Evolutionary conservation across 2,888 invertebrate species (phyloP).

Genomic region (Omphaloscelis lunosa): DNA sequence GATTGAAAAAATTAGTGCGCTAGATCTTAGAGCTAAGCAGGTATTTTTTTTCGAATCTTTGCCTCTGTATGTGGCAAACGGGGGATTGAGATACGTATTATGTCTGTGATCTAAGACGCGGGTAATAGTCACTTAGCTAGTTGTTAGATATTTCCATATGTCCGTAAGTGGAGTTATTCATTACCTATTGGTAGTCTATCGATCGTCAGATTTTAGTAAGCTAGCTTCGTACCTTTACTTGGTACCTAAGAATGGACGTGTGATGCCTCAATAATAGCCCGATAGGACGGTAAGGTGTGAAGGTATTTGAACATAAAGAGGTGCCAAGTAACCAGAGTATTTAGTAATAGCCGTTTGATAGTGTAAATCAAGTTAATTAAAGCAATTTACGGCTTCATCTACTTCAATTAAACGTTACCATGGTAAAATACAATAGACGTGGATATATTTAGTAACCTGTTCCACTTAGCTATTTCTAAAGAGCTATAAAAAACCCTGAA

Average conservation of each 20-base stretch:
- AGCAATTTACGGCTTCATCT: slow-evolving; percentile 19
- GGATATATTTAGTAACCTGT: no score
- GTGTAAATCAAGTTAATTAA: slow-evolving; percentile 34
- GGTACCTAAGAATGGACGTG: background rate
- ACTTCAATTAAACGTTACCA: slow-evolving; percentile 17
- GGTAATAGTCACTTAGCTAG: background rate
- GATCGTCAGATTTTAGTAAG: background rate
- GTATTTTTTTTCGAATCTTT: no score
- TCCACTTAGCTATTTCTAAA: no score
- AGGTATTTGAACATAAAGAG: background rate
- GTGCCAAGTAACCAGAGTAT: background rate
- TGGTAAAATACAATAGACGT: no score
- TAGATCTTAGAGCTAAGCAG: no score
- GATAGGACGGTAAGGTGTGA: background rate
- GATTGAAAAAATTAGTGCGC: no score
- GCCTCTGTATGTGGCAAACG: no score
- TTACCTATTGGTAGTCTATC: background rate
- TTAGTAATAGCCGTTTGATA: background rate
- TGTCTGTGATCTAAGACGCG: background rate
- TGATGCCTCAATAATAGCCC: background rate
- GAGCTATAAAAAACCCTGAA: no score
- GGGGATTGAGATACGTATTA: no score
- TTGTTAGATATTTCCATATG: no score
- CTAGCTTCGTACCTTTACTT: background rate
- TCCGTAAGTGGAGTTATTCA: background rate